A percentile compares a stretch with the other conserved stretches of the same genome.
These are phyloP conservation scores for Coelopa frigida DNA, from an alignment of 1,140 invertebrate genomes.

Conservation along the genomic window DNA sequence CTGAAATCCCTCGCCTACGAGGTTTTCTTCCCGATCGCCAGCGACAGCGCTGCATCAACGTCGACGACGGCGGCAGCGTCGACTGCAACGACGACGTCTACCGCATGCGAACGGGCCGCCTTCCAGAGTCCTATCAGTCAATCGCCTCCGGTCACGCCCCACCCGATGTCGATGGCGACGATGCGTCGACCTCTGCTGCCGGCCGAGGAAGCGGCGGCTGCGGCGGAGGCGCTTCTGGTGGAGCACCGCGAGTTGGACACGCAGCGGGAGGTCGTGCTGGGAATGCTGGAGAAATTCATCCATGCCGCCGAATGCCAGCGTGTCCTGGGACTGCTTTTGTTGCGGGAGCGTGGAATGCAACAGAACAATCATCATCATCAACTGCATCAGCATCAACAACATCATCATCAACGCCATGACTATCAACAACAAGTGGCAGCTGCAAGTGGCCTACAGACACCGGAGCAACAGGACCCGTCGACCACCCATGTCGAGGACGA, in stretches of 20 bases:
- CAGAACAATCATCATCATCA: too few relatives aligned
- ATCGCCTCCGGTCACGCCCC: slow-evolving; percentile 7
- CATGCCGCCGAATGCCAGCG: slow-evolving; percentile 33
- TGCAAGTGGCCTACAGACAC: slow-evolving; percentile 4
- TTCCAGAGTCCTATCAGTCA: slow-evolving; percentile 25
- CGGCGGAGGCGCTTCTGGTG: slow-evolving; percentile 24
- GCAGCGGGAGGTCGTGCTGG: slow-evolving; percentile 40
- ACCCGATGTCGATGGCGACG: neutral
- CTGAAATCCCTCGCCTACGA: slow-evolving; percentile 39
- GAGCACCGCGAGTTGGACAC: slow-evolving; percentile 36
- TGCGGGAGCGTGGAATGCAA: slow-evolving; percentile 35
- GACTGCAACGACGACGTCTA: slow-evolving; percentile 2
- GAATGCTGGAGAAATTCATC: slow-evolving; percentile 43
- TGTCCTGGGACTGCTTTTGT: slow-evolving; percentile 29
- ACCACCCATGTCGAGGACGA: neutral
- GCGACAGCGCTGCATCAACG: neutral
- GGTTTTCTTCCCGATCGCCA: slow-evolving; percentile 29
- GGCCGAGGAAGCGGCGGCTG: slow-evolving; percentile 18
- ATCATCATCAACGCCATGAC: slow-evolving; percentile 8
- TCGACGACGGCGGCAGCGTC: neutral
- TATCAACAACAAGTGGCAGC: too few relatives aligned
- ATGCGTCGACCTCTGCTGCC: neutral
- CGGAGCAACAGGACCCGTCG: slow-evolving; percentile 2
- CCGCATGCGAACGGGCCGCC: slow-evolving; percentile 6
- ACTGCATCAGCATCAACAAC: slow-evolving; percentile 2